phyloP scores from a whole-genome alignment of 2,888 invertebrate genomes.

The Escarpia spicata region DNA sequence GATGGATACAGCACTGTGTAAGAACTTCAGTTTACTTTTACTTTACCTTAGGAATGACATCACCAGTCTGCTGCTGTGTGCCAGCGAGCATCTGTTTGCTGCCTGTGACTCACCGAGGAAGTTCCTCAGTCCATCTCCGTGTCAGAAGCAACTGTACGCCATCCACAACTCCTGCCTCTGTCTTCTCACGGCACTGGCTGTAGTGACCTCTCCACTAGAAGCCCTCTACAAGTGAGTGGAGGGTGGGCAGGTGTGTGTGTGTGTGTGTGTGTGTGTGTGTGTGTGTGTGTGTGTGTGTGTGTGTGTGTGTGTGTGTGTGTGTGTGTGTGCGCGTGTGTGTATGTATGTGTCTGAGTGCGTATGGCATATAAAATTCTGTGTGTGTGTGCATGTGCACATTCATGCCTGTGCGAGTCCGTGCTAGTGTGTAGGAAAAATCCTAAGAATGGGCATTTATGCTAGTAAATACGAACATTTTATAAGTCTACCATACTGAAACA shows the following conservation, averaged over 20 bases:
- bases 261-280: background rate
- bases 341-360: too few species aligned
- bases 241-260: background rate
- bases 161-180: constrained; percentile 60
- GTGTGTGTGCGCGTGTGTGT: too few species aligned
- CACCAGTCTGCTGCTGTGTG: constrained; percentile 51
- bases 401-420: too few species aligned
- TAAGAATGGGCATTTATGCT: too few species aligned
- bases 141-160: constrained; percentile 51
- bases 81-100: constrained; percentile 51
- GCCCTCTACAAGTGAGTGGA: constrained; percentile 52
- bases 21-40: too few species aligned
- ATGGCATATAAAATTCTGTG: too few species aligned
- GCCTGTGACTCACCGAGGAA: constrained; percentile 50
- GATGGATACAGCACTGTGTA: background rate
- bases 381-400: too few species aligned
- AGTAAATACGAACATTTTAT: too few species aligned
- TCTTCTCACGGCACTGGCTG: constrained; percentile 54
- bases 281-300: background rate
- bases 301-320: background rate
- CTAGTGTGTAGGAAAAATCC: too few species aligned
- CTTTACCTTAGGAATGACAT: background rate
- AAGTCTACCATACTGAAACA: too few species aligned
- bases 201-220: constrained; percentile 56
- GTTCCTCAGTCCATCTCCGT: constrained; percentile 53